Conservation (phyloP, 2,888 invertebrate genomes). For the Pterobdella sp. region DNA sequence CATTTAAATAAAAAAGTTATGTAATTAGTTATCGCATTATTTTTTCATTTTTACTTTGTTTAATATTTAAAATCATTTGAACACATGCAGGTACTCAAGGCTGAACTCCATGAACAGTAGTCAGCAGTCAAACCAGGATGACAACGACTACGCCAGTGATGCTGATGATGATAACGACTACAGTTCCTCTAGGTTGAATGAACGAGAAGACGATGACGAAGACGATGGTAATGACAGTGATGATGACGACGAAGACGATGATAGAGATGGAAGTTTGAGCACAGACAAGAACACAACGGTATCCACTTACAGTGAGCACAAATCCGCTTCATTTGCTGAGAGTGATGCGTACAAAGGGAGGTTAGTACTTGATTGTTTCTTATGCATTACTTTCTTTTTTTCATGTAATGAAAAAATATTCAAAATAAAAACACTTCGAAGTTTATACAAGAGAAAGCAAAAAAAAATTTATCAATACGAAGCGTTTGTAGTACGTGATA, state of each 20-base stretch:
- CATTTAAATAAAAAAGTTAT: too few species aligned
- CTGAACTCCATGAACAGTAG: conserved; percentile 35
- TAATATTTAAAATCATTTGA: neutral
- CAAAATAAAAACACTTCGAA: too few species aligned
- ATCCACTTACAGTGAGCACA: neutral
- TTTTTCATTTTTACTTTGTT: neutral
- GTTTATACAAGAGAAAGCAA: too few species aligned
- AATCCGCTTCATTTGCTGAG: neutral
- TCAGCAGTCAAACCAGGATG: conserved; percentile 28
- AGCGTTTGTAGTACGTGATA: too few species aligned
- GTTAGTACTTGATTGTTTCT: conserved; percentile 4
- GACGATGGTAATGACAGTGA: neutral
- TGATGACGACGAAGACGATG: neutral
- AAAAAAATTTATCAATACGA: too few species aligned
- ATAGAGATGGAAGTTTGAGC: neutral
- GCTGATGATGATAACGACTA: conserved; percentile 30
- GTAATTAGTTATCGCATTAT: neutral
- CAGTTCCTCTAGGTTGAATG: neutral
- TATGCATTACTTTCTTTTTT: neutral
- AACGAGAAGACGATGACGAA: neutral
- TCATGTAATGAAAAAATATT: too few species aligned
- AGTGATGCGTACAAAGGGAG: neutral
- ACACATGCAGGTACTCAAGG: conserved; percentile 34
- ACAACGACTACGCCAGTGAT: conserved; percentile 16
- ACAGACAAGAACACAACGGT: neutral